These are phyloP conservation scores for Cinclus mexicanus DNA, from an alignment of 2,113 vertebrate species.

Conservation along the genomic window DNA sequence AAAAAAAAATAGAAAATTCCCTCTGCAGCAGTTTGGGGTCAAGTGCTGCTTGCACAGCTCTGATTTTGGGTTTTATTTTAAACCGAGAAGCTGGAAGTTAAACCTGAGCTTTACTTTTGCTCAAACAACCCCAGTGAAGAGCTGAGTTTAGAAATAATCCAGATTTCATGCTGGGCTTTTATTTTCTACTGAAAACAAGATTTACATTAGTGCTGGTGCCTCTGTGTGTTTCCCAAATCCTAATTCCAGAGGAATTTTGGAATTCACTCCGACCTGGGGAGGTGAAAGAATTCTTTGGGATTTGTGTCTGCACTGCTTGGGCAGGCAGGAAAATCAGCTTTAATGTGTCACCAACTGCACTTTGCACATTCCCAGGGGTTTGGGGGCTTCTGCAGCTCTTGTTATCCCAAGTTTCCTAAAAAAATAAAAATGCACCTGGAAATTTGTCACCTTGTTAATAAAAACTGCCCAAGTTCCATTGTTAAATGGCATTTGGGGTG, in stretches of 20 bases:
- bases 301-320: neutral
- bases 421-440: neutral
- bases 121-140: too few relatives aligned
- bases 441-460: neutral
- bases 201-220: neutral
- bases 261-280: neutral
- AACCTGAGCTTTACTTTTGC: neutral
- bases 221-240: neutral
- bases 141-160: neutral
- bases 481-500: accelerated
- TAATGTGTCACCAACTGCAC: neutral
- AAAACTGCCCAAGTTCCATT: neutral
- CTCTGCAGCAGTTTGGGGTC: neutral
- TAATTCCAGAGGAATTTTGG: too few relatives aligned
- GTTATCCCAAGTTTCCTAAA: neutral
- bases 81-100: neutral
- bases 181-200: neutral
- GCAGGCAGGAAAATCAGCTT: neutral
- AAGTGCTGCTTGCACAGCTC: neutral
- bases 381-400: neutral
- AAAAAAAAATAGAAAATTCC: neutral
- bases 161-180: neutral
- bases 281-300: neutral
- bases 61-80: neutral
- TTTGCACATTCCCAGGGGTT: neutral